A percentile compares a stretch with the other conserved stretches of the same genome.
These are phyloP conservation scores for Sylvicola fuscatus DNA, from an alignment of 2,888 invertebrate species.

Conservation along the genomic window DNA sequence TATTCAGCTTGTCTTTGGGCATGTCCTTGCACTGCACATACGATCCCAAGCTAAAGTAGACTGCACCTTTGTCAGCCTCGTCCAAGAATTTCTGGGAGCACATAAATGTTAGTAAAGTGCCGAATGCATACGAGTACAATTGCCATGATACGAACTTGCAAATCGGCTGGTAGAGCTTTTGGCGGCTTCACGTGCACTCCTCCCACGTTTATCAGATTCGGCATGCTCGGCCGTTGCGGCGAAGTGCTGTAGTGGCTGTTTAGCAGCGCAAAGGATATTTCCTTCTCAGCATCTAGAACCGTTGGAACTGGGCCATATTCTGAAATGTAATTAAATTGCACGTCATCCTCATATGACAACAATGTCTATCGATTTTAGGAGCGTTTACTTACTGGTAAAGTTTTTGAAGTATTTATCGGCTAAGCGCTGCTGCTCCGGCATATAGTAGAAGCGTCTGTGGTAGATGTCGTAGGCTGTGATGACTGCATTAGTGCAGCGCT, in stretches of 20 bases:
- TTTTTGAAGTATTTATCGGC: conserved; percentile 2
- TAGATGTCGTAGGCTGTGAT: conserved; percentile 17
- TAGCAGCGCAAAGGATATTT: conserved; percentile 27
- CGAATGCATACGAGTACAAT: too few species aligned
- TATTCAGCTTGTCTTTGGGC: conserved; percentile 19
- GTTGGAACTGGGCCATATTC: conserved; percentile 19
- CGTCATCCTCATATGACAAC: neutral
- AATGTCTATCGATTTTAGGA: neutral
- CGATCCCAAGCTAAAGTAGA: conserved; percentile 29
- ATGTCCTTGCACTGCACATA: conserved; percentile 24
- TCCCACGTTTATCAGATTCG: conserved; percentile 20
- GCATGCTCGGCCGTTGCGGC: conserved; percentile 25
- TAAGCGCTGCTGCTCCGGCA: conserved; percentile 13
- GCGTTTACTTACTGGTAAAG: neutral
- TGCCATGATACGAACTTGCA: conserved; percentile 11
- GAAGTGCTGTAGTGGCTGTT: conserved; percentile 31
- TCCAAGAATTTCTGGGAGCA: conserved; percentile 16
- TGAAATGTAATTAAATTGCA: neutral
- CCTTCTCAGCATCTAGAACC: conserved; percentile 26
- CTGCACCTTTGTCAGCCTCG: conserved; percentile 22
- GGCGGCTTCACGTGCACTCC: conserved; percentile 21
- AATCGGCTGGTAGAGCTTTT: conserved; percentile 16
- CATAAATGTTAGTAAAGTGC: too few species aligned
- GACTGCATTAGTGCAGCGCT: conserved; percentile 22
- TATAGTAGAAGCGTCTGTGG: conserved; percentile 18